Evolutionary conservation across 1,140 invertebrate genomes (phyloP).

Genomic region (Linepithema humile): DNA sequence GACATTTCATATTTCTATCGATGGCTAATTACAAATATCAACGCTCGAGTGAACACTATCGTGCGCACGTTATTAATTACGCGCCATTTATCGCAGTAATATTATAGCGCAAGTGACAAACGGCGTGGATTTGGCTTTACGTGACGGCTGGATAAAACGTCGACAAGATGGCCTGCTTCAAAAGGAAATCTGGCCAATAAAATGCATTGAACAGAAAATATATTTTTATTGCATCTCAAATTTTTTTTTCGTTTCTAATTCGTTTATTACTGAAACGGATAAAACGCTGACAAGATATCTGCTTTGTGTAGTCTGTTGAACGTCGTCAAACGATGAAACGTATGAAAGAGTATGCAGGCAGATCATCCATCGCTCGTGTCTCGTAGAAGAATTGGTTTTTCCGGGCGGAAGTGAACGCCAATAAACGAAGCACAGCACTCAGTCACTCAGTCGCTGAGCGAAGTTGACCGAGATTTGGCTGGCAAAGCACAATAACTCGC

Average conservation of each 20-base stretch:
- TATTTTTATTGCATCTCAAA: not conserved
- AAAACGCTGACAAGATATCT: constrained; percentile 10
- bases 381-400: constrained; percentile 62
- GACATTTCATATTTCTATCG: constrained; percentile 48
- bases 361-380: constrained; percentile 15
- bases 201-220: not conserved
- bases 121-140: not conserved
- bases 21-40: constrained; percentile 51
- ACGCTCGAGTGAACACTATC: constrained; percentile 11
- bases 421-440: constrained; percentile 65
- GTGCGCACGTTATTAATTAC: constrained; percentile 37
- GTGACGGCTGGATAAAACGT: not conserved
- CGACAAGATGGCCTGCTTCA: not conserved
- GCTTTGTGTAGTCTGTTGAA: not conserved
- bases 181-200: not conserved
- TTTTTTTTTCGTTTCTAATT: not conserved
- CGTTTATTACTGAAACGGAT: not conserved
- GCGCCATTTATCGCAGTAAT: constrained; percentile 39
- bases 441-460: constrained; percentile 65
- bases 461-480: constrained; percentile 70
- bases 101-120: not conserved
- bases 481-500: constrained; percentile 68
- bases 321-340: not conserved
- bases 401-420: constrained; percentile 64
- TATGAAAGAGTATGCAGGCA: constrained; percentile 15